These are phyloP conservation scores for Crocuta crocuta DNA, from an alignment of 2,113 vertebrate genomes.

Conservation along the genomic window DNA sequence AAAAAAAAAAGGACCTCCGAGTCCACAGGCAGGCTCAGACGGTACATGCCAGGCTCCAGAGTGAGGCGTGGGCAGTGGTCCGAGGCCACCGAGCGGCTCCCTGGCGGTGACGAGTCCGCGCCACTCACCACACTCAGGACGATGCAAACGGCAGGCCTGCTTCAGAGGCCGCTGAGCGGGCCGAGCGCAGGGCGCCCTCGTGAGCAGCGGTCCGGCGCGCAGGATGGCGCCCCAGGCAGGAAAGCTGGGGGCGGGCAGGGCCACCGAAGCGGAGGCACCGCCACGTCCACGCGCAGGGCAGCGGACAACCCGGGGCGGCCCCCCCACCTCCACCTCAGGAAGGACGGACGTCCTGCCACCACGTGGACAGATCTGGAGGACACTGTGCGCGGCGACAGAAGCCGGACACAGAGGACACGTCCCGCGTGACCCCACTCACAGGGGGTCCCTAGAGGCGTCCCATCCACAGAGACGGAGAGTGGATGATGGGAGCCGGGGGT, in stretches of 20 bases:
- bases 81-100: fast-evolving
- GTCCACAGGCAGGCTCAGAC: neutral
- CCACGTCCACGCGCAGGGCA: no score
- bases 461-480: neutral
- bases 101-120: neutral
- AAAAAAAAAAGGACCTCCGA: fast-evolving
- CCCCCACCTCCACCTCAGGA: no score
- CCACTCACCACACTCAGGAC: no score
- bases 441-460: neutral
- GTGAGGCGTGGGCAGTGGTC: neutral
- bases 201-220: no score
- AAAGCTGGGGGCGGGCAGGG: neutral
- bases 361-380: no score
- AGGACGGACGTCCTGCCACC: no score
- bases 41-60: neutral
- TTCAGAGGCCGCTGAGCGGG: neutral
- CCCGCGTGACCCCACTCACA: neutral
- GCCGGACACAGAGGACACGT: neutral
- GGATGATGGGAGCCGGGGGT: neutral
- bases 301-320: no score
- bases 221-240: neutral
- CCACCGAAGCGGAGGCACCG: no score
- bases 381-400: neutral
- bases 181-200: no score
- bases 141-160: neutral